A percentile compares a stretch with the other conserved stretches of the same genome.
Conservation (phyloP, 2,113 vertebrate species). For the Carettochelys insculpta region DNA sequence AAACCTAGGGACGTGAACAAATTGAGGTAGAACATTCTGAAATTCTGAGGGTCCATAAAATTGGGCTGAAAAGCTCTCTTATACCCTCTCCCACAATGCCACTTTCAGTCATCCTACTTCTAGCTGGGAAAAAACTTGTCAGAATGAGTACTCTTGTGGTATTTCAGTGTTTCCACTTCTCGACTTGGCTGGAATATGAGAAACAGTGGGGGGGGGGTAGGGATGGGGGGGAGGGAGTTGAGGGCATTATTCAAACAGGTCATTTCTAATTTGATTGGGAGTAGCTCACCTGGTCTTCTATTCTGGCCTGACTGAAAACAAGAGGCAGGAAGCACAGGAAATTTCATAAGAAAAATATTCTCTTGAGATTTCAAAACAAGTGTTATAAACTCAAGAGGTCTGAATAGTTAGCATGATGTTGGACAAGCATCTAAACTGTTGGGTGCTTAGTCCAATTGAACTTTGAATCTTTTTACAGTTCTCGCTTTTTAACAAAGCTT, state of each 20-base stretch:
- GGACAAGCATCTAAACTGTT: neutral
- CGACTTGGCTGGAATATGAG: neutral
- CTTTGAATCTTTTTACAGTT: neutral
- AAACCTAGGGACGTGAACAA: neutral
- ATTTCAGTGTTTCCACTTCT: neutral
- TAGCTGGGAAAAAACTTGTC: slow-evolving; percentile 7
- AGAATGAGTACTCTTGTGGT: neutral
- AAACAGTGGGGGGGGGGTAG: neutral
- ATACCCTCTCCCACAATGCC: neutral
- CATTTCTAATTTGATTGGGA: neutral
- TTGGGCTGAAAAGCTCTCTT: slow-evolving; percentile 18
- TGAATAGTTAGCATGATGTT: neutral
- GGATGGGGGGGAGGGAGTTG: too few species aligned
- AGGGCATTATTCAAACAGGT: neutral
- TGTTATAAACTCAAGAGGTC: neutral
- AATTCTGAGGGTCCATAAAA: slow-evolving; percentile 4
- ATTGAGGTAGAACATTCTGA: neutral
- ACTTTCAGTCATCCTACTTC: neutral
- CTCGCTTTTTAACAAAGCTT: neutral
- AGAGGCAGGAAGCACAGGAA: neutral
- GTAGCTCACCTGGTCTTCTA: neutral
- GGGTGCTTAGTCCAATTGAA: neutral
- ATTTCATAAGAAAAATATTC: neutral
- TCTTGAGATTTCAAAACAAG: neutral
- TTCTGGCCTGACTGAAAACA: neutral